phyloP scores from a whole-genome alignment of 2,888 invertebrate species.

The Tipula unca region DNA sequence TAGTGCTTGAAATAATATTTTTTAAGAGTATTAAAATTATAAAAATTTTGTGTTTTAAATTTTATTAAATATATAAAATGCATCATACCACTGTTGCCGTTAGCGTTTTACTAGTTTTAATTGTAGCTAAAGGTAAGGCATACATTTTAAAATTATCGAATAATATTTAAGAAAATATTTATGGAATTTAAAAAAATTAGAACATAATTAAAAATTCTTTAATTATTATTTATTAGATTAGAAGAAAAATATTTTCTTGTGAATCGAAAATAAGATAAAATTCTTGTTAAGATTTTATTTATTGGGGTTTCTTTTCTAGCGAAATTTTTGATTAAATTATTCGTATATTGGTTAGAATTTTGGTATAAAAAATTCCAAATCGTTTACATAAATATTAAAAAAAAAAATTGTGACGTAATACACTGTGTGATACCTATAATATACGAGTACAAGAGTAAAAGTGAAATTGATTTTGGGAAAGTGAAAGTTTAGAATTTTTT shows the following conservation, averaged over 20 bases:
- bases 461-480: background rate
- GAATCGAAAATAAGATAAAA: background rate
- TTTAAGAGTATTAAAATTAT: background rate
- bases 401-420: background rate
- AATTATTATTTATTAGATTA: background rate
- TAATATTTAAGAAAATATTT: background rate
- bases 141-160: background rate
- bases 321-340: background rate
- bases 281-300: background rate
- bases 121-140: slow-evolving; percentile 15
- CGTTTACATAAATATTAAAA: background rate
- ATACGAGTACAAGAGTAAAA: background rate
- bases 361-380: background rate
- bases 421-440: no score
- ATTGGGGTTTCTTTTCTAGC: background rate
- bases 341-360: background rate
- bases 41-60: no score
- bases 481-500: background rate
- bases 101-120: slow-evolving; percentile 18
- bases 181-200: background rate
- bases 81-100: slow-evolving; percentile 19
- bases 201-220: background rate
- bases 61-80: slow-evolving; percentile 15
- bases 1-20: background rate
- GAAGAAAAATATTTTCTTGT: background rate